A percentile compares a stretch with the other conserved stretches of the same genome.
phyloP scores from a whole-genome alignment of 2,888 invertebrate species.

The Tenthredo amoena region DNA sequence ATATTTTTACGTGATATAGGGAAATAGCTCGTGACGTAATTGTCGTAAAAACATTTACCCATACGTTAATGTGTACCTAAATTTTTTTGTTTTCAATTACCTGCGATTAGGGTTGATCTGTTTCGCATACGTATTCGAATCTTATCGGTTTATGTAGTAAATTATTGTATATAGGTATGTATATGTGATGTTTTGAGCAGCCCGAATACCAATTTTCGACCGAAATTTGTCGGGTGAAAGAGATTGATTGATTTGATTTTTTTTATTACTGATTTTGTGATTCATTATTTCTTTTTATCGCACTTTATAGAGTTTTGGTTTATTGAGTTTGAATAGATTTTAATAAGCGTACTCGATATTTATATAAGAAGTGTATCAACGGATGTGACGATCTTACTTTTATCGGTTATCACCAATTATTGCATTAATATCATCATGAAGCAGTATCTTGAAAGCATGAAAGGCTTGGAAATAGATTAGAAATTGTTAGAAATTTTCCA shows the following conservation, averaged over 20 bases:
- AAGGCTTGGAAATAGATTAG: not conserved
- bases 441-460: not conserved
- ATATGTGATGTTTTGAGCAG: not conserved
- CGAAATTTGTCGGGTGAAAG: not conserved
- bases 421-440: not conserved
- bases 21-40: not conserved
- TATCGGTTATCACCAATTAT: not conserved
- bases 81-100: not conserved
- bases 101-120: not conserved
- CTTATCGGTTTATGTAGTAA: not conserved
- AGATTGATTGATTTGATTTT: not conserved
- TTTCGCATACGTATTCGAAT: not conserved
- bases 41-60: constrained; percentile 23
- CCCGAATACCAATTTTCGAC: not conserved
- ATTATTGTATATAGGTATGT: not conserved
- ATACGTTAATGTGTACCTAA: not conserved
- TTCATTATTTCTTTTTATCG: not conserved
- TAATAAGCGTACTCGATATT: not conserved
- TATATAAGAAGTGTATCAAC: not conserved
- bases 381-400: not conserved
- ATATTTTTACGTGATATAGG: not conserved
- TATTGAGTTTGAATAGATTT: not conserved
- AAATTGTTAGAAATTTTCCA: not conserved
- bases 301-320: not conserved
- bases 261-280: not conserved